These are phyloP conservation scores for Acanthopleura granulata DNA, from an alignment of 2,888 invertebrate species.

Conservation along the genomic window DNA sequence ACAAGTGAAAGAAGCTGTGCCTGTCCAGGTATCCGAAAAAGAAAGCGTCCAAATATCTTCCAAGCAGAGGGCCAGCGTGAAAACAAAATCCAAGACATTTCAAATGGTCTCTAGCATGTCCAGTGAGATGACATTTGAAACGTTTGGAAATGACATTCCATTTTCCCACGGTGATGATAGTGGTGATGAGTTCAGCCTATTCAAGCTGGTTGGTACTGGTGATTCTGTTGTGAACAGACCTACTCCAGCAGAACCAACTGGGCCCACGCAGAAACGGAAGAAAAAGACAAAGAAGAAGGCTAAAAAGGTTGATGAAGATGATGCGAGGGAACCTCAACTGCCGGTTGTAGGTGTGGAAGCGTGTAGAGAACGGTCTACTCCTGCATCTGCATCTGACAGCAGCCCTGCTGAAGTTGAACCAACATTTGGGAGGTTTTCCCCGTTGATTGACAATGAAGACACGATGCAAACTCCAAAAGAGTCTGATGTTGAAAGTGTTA, in stretches of 20 bases:
- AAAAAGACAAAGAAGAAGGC: conserved; percentile 9
- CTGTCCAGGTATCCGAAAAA: too few relatives aligned
- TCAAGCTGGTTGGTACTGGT: not conserved
- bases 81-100: too few relatives aligned
- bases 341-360: not conserved
- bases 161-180: too few relatives aligned
- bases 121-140: too few relatives aligned
- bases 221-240: conserved; percentile 1
- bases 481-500: not conserved
- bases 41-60: too few relatives aligned
- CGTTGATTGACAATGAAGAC: conserved; percentile 9
- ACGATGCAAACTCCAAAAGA: conserved; percentile 11
- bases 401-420: conserved; percentile 1
- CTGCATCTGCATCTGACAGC: not conserved
- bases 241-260: not conserved
- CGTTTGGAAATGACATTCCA: too few relatives aligned
- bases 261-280: not conserved
- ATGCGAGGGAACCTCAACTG: not conserved
- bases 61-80: too few relatives aligned
- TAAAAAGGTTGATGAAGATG: not conserved
- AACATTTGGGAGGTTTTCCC: conserved; percentile 3
- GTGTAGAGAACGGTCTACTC: not conserved
- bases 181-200: not conserved
- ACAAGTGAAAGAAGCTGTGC: too few relatives aligned
- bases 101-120: too few relatives aligned